phyloP scores from a whole-genome alignment of 2,888 invertebrate species.

The Oligia fasciuncula region DNA sequence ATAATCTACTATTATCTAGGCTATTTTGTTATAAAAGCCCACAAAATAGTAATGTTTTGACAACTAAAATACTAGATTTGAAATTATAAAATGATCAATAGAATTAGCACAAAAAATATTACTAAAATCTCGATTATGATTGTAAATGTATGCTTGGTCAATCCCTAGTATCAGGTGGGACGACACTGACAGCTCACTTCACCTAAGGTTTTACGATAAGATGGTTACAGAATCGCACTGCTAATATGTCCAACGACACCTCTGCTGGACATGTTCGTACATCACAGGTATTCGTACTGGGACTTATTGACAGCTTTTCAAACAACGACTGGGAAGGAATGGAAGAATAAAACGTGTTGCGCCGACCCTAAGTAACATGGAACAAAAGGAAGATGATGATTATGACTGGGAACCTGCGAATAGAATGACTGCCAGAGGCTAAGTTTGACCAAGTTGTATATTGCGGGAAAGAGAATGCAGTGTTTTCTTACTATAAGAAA shows the following conservation, averaged over 20 bases:
- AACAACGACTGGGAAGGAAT: background rate
- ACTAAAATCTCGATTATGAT: too few relatives aligned
- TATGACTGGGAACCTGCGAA: background rate
- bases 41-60: too few relatives aligned
- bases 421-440: background rate
- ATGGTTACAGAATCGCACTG: too few relatives aligned
- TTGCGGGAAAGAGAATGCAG: background rate
- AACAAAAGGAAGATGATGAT: background rate
- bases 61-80: too few relatives aligned
- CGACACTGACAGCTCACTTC: too few relatives aligned
- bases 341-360: background rate
- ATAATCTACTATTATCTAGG: too few relatives aligned
- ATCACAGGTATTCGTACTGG: background rate
- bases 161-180: too few relatives aligned
- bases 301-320: background rate
- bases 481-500: background rate
- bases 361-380: background rate
- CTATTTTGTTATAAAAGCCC: too few relatives aligned
- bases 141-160: too few relatives aligned
- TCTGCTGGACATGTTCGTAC: background rate
- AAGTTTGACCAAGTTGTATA: background rate
- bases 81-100: too few relatives aligned
- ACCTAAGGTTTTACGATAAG: too few relatives aligned
- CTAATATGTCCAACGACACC: background rate
- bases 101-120: too few relatives aligned